These are phyloP conservation scores for Ryuthela nishihirai DNA, from an alignment of 2,888 invertebrate species.

Conservation along the genomic window DNA sequence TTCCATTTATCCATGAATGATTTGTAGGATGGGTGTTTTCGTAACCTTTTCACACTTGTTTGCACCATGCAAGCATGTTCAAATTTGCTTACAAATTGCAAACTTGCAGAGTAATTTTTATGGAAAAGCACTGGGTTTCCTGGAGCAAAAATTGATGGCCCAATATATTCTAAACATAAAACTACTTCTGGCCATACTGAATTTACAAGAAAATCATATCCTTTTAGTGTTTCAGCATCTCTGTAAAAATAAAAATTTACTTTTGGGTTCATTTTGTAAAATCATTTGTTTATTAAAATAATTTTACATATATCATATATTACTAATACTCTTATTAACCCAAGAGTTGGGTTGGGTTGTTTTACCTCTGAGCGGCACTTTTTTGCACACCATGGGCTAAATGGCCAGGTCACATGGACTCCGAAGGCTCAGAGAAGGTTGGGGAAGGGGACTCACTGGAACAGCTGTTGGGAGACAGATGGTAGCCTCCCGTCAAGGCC, in stretches of 20 bases:
- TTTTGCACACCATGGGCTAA: too few relatives aligned
- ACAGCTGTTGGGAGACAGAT: too few relatives aligned
- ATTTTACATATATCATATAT: too few relatives aligned
- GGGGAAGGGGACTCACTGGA: too few relatives aligned
- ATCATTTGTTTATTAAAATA: too few relatives aligned
- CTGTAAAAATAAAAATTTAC: neutral
- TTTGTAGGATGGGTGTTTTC: slow-evolving; percentile 66
- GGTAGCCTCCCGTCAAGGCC: too few relatives aligned
- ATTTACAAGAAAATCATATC: slow-evolving; percentile 74
- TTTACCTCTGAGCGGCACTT: too few relatives aligned
- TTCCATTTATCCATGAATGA: slow-evolving; percentile 85
- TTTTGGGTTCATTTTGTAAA: too few relatives aligned
- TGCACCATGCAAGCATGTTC: slow-evolving; percentile 62
- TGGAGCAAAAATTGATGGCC: slow-evolving; percentile 76
- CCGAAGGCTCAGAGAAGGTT: too few relatives aligned
- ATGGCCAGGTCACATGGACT: too few relatives aligned
- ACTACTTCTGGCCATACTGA: slow-evolving; percentile 76
- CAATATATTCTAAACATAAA: slow-evolving; percentile 56
- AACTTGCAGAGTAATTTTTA: slow-evolving; percentile 70
- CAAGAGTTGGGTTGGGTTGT: too few relatives aligned
- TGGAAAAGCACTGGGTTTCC: slow-evolving; percentile 88
- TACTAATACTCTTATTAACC: too few relatives aligned
- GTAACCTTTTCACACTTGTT: slow-evolving; percentile 60
- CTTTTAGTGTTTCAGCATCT: slow-evolving; percentile 54
- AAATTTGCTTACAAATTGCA: slow-evolving; percentile 68